Conservation (phyloP, 2,888 invertebrate genomes). For the Drosophila subquinaria region DNA sequence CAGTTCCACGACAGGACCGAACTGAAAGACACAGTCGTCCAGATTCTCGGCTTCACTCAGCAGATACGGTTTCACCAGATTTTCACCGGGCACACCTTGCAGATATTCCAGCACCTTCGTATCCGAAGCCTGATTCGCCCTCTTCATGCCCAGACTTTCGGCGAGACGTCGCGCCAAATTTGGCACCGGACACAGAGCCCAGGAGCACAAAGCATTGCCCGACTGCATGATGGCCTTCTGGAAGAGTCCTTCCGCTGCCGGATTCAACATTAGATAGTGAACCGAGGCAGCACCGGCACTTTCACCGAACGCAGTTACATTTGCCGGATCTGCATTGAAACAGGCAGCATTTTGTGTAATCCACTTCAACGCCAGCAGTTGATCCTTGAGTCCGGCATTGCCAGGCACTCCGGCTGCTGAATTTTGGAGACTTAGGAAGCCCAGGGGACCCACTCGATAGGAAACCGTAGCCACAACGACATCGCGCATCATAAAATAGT, state of each 20-base stretch:
- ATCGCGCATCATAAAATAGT: constrained; percentile 85
- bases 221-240: constrained; percentile 84
- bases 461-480: constrained; percentile 86
- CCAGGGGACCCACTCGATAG: constrained; percentile 86
- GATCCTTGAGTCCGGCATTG: constrained; percentile 87
- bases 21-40: constrained; percentile 79
- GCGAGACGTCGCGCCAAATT: constrained; percentile 78
- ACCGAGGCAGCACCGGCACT: constrained; percentile 86
- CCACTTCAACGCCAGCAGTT: constrained; percentile 86
- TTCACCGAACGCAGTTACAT: constrained; percentile 86
- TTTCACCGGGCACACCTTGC: constrained; percentile 58
- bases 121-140: constrained; percentile 72
- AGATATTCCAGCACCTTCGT: constrained; percentile 61
- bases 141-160: constrained; percentile 66
- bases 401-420: constrained; percentile 85
- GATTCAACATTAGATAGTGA: constrained; percentile 85
- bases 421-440: constrained; percentile 86
- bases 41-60: constrained; percentile 74
- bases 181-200: constrained; percentile 70
- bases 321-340: constrained; percentile 86
- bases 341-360: constrained; percentile 84
- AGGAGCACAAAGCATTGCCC: constrained; percentile 78
- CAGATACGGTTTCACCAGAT: constrained; percentile 69
- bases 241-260: constrained; percentile 84
- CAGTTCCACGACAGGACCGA: constrained; percentile 83